Base-by-base conservation (phyloP, 2,888 invertebrate species). In the Drosophila phalerata region DNA sequence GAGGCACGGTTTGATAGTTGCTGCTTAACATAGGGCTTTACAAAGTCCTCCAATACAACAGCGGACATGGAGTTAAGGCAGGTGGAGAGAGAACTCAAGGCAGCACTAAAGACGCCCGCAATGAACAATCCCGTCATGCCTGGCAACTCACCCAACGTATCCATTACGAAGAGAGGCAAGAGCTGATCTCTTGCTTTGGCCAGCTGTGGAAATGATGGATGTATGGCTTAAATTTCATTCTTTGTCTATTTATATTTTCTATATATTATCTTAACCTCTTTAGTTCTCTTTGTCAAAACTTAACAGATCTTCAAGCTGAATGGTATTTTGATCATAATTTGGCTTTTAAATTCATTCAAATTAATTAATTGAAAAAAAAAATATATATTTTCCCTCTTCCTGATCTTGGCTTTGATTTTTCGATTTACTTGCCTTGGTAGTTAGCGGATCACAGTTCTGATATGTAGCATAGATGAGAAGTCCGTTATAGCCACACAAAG, bases 71-170 rank as follows among this genome's bases (percentile, higher is more conserved):
- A 96, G 90, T 96, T 96, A 32, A 96, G 92, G 66, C 96, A 96
- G 15, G 96, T 96, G 19, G 96, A 96, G 22, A 96, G 92, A 0
- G 96, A 96, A 89, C 96, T 96, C 6, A 98, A 93, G 10, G 98
- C 97, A 17, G 97, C 98, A 93, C 97, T 97, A 87, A 98, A 98
- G 1, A 98, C 96, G 34, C 97, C 97, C 30, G 98, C 97, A 0
- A 98, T 96, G 89, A 98, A 98, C 30, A 98, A 93, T 5, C 98
- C 98, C 0, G 97, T 96, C 80, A 98, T 93, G 2, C 98, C 98
- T 0, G 96, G 96, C 91, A 95, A 93, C 43, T 95, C 94, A 0
- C 95, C 95, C 37, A 97, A 91, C 10, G 96, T 94, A 80, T 97
- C 96, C 96, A 97, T 97, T 5, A 98, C 97, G 65, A 97, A 94